phyloP scores from a whole-genome alignment of 2,888 invertebrate species.

The Buathra laborator region DNA sequence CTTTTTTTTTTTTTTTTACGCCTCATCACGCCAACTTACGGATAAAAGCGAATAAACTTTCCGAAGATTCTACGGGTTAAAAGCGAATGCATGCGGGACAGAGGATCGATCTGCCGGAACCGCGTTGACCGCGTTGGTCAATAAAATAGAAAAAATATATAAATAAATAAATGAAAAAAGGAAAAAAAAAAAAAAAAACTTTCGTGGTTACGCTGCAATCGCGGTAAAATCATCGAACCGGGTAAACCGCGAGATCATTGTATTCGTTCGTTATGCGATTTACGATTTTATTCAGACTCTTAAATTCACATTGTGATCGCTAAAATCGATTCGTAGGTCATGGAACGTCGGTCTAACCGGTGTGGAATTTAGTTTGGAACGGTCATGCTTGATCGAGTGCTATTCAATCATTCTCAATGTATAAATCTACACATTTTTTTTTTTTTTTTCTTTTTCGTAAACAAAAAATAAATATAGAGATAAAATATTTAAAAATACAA shows the following conservation, averaged over 20 bases:
- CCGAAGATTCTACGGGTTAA: background rate
- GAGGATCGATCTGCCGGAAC: constrained; percentile 65
- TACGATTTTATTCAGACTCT: constrained; percentile 53
- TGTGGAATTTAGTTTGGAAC: constrained; percentile 30
- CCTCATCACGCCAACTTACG: background rate
- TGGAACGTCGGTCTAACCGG: constrained; percentile 44
- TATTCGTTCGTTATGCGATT: constrained; percentile 63
- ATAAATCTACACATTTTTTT: background rate
- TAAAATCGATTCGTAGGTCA: constrained; percentile 54
- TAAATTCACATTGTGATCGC: constrained; percentile 22
- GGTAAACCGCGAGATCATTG: constrained; percentile 53
- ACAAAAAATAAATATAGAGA: background rate
- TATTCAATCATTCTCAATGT: constrained; percentile 42
- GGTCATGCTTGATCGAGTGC: constrained; percentile 60
- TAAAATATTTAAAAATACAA: background rate
- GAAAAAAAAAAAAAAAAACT: constrained; percentile 21
- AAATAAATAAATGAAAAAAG: background rate
- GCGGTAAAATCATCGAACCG: constrained; percentile 49
- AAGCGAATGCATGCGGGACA: background rate
- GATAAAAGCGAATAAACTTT: background rate
- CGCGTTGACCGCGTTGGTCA: constrained; percentile 32
- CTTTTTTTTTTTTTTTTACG: background rate
- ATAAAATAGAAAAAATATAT: background rate
- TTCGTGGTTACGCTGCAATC: constrained; percentile 1
- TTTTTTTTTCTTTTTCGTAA: too few species aligned